phyloP scores from a whole-genome alignment of 2,797 vertebrate species.

The Melanotaenia pygmaea region DNA sequence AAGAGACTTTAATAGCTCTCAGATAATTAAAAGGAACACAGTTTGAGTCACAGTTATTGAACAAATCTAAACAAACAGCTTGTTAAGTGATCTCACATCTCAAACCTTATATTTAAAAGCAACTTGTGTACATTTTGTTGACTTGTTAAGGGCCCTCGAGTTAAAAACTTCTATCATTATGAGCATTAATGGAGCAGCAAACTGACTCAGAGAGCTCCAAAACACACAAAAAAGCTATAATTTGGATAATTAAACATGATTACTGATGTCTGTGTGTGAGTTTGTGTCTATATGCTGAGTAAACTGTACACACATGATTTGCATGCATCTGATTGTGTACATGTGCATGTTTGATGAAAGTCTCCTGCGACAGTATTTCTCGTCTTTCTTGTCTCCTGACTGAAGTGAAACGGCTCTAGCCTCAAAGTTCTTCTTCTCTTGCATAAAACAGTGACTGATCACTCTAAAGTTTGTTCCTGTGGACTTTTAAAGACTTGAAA shows the following conservation, averaged over 20 bases:
- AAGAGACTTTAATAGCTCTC: constrained; percentile 7
- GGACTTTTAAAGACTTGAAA: background rate
- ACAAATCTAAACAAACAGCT: constrained; percentile 6
- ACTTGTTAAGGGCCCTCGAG: constrained; percentile 13
- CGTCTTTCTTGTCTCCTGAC: constrained; percentile 20
- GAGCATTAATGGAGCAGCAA: constrained; percentile 15
- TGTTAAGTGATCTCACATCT: background rate
- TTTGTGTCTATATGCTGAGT: background rate
- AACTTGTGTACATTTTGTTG: background rate
- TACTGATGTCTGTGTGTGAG: background rate
- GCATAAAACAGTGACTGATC: background rate
- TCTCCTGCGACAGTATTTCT: constrained; percentile 14
- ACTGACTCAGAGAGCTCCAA: constrained; percentile 6
- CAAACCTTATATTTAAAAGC: background rate
- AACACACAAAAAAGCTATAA: background rate
- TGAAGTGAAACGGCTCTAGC: constrained; percentile 15
- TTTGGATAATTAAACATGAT: constrained; percentile 25
- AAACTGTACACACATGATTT: background rate
- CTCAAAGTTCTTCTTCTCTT: background rate
- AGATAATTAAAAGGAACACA: constrained; percentile 14
- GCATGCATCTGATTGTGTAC: background rate
- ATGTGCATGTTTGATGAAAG: constrained; percentile 2
- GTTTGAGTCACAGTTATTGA: background rate
- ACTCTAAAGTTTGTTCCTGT: background rate
- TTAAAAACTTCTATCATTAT: constrained; percentile 28